Base-by-base conservation (phyloP, 2,888 invertebrate species). In the Synanthedon formicaeformis region DNA sequence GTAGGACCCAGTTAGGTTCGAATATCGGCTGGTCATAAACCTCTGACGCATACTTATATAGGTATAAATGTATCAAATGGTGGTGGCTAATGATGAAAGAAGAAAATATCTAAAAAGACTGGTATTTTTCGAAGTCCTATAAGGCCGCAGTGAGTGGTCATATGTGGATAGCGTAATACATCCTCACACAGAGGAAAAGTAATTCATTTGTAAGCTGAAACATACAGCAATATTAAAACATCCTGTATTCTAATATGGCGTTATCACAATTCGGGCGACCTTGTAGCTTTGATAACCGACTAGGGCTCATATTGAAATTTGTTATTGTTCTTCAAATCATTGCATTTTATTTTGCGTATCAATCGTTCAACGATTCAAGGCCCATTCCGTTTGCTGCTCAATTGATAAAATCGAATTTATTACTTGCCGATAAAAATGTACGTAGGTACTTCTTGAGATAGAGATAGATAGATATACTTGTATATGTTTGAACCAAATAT, bases 201-300 rank as follows among this genome's bases (percentile, higher is more conserved):
- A 51, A 23, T 41, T 41, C 49, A 52, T 50, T 51, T 56, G 57
- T 60, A 58, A 60, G 56, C 56, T 27, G 11, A 40, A 55, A 51
- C 8, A 8, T 55, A 5, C 23, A 23, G 23, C 4, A 23, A 5
- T 23, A 23, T 23, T 41, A 27, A 45, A 66, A 66, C 81, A 76
- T 58, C 75, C 79, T 76, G 72, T 83, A 75, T 77, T 69, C 80
- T 81, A 82, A 80, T 76, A 67, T 64, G 57, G 54, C 61, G 69
- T 71, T 85, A 85, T 84, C 83, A 73, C 67, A 74, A 69, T 70
- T 74, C 72, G 69, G 59, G 73, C 74, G 81, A 76, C 85, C 84
- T 85, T 83, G 84, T 69, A 62, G 60, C 61, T 54, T 58, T 73
- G 84, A 86, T 84, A 83, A 82, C 62, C 58, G 59, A 60, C 62